Percentiles rank a stretch among this genome's conserved stretches.
phyloP scores from a whole-genome alignment of 2,888 invertebrate genomes.

The Thyatira batis region DNA sequence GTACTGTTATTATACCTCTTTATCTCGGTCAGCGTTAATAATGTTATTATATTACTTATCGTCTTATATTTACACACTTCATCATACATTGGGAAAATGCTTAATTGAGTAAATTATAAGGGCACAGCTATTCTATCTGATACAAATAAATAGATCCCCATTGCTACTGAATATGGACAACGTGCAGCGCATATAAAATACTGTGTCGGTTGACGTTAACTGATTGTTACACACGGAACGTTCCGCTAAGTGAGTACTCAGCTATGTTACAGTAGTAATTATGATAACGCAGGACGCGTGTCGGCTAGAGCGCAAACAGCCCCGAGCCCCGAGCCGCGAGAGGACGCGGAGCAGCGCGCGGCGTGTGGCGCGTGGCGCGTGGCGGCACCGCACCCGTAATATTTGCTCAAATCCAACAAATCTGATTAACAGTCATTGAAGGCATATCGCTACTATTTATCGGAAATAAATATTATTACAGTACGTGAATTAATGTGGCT shows the following conservation, averaged over 20 bases:
- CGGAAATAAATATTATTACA: background rate
- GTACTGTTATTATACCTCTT: background rate
- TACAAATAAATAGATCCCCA: background rate
- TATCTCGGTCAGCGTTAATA: background rate
- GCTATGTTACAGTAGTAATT: constrained; percentile 20
- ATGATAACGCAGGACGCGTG: constrained; percentile 23
- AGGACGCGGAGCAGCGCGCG: constrained; percentile 12
- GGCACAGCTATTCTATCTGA: background rate
- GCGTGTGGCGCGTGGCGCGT: too few species aligned
- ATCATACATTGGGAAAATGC: too few species aligned
- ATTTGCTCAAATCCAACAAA: constrained; percentile 37
- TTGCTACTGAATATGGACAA: background rate
- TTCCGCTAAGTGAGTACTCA: constrained; percentile 10
- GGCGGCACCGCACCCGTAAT: constrained; percentile 25
- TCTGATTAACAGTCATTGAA: constrained; percentile 27
- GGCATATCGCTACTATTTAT: background rate
- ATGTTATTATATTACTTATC: background rate
- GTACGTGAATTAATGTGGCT: background rate
- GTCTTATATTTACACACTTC: too few species aligned
- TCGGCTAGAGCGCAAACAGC: constrained; percentile 22
- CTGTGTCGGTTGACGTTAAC: background rate
- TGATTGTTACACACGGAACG: constrained; percentile 2
- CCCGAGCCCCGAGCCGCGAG: constrained; percentile 1
- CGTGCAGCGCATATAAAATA: background rate
- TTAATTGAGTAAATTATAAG: too few species aligned